Conservation (phyloP, 2,888 invertebrate genomes). For the Metallyticus violacea region DNA sequence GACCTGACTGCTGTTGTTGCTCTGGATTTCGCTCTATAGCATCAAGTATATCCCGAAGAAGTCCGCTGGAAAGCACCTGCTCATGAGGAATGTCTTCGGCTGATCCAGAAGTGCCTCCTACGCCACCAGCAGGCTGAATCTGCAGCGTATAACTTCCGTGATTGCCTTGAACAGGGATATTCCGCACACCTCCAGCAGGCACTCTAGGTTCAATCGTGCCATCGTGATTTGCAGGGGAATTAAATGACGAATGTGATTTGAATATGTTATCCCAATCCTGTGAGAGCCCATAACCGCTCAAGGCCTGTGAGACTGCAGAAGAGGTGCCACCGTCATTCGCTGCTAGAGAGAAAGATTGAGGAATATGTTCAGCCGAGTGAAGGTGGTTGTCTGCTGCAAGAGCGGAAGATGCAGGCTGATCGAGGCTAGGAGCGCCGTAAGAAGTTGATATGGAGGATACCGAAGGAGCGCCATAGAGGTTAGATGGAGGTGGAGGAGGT, state of each 20-base stretch:
- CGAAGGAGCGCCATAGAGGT: constrained; percentile 7
- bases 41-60: constrained; percentile 75
- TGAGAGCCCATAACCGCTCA: neutral
- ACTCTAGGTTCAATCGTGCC: neutral
- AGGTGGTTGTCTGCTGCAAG: neutral
- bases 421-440: neutral
- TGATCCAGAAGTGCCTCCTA: constrained; percentile 45
- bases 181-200: constrained; percentile 38
- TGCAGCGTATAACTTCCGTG: constrained; percentile 70
- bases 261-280: neutral
- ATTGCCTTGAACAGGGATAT: constrained; percentile 51
- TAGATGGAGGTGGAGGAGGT: constrained; percentile 11
- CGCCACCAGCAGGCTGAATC: constrained; percentile 66
- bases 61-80: constrained; percentile 72
- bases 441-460: neutral
- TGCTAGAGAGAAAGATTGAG: constrained; percentile 26
- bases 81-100: constrained; percentile 63
- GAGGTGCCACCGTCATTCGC: neutral
- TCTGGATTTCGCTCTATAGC: constrained; percentile 72
- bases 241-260: neutral
- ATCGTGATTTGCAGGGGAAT: neutral
- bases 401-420: neutral
- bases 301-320: neutral
- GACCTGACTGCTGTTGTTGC: constrained; percentile 3
- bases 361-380: neutral